phyloP scores from a whole-genome alignment of 2,888 invertebrate genomes.

The Oegoconia quadripuncta region DNA sequence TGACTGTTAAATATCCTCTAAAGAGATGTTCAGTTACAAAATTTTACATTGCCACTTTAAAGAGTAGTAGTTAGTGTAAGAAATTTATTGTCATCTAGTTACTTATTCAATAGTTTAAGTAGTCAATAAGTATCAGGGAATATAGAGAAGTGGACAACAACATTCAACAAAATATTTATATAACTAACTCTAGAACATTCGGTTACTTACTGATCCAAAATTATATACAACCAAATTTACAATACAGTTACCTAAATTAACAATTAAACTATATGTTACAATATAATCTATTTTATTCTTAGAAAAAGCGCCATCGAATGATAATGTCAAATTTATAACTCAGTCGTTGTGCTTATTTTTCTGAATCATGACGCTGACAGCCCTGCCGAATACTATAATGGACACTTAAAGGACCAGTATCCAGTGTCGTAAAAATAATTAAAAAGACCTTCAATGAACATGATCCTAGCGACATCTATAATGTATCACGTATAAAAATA shows the following conservation, averaged over 20 bases:
- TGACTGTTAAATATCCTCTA: no score
- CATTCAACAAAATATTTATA: conserved; percentile 7
- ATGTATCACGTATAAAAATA: no score
- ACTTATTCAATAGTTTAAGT: background rate
- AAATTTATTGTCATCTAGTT: no score
- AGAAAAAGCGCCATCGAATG: conserved; percentile 26
- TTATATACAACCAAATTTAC: conserved; percentile 77
- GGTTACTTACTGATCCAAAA: conserved; percentile 41
- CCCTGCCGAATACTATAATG: background rate
- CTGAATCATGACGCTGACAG: conserved; percentile 6
- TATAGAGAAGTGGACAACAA: background rate
- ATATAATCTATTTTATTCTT: conserved; percentile 18
- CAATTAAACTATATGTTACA: conserved; percentile 36
- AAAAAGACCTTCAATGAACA: conserved; percentile 17
- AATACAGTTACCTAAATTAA: conserved; percentile 37
- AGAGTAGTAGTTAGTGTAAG: no score
- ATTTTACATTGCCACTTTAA: no score
- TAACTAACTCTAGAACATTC: conserved; percentile 31
- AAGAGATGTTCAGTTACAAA: no score
- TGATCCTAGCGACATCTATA: conserved; percentile 34
- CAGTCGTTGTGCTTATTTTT: conserved; percentile 3
- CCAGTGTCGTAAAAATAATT: no score
- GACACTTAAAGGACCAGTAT: no score
- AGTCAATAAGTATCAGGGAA: background rate
- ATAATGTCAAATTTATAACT: conserved; percentile 15